phyloP scores from a whole-genome alignment of 2,113 vertebrate species.

The Corynorhinus townsendii region DNA sequence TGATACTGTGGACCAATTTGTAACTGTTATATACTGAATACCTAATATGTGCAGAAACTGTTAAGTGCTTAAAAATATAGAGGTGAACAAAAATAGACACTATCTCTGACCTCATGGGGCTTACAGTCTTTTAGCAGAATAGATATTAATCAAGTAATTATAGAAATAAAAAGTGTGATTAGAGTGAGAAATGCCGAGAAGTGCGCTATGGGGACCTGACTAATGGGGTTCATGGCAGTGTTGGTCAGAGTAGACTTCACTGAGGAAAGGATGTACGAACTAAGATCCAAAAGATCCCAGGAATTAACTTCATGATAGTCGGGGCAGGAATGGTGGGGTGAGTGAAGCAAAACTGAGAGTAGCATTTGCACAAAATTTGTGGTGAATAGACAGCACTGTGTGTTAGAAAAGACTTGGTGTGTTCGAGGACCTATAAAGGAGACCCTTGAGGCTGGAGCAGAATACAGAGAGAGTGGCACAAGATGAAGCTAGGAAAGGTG shows the following conservation, averaged over 20 bases:
- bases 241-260: neutral
- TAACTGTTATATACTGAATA: neutral
- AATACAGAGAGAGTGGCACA: neutral
- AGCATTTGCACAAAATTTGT: neutral
- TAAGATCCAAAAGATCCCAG: neutral
- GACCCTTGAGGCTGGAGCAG: neutral
- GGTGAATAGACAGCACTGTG: neutral
- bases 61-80: neutral
- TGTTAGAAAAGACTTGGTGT: neutral
- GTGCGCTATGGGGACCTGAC: neutral
- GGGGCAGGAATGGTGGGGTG: neutral
- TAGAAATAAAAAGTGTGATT: neutral
- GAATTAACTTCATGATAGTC: neutral
- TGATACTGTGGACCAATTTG: neutral
- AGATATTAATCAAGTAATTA: neutral
- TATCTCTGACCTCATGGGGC: neutral
- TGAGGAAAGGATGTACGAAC: neutral
- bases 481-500: neutral
- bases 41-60: neutral
- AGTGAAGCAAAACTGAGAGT: neutral
- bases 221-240: neutral
- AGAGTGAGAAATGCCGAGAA: neutral
- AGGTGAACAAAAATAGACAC: slow-evolving; percentile 17
- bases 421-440: neutral
- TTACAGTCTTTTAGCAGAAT: neutral